A percentile compares a stretch with the other conserved stretches of the same genome.
Evolutionary conservation across 2,113 vertebrate species (phyloP).

Genomic region (Ameiurus melas): DNA sequence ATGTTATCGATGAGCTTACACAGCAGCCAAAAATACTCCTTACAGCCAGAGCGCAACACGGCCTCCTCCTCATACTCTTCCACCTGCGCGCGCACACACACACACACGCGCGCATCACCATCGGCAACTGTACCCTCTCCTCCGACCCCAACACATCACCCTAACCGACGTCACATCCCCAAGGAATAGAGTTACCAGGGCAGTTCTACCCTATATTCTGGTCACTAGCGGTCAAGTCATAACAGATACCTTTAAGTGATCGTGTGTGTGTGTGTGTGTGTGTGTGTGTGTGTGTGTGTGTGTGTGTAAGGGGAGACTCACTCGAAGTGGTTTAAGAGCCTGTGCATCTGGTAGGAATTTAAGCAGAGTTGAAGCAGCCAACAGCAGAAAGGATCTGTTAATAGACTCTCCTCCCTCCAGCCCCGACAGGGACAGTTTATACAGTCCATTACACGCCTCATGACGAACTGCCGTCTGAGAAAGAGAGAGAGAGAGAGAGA

Average conservation of each 20-base stretch:
- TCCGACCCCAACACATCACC: not conserved
- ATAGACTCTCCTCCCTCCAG: conserved; percentile 96
- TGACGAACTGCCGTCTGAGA: conserved; percentile 95
- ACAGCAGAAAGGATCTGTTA: conserved; percentile 93
- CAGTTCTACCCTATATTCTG: not conserved
- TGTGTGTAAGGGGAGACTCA: conserved; percentile 61
- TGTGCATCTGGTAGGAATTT: conserved; percentile 98
- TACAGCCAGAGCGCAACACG: conserved; percentile 89
- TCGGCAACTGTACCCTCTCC: not conserved
- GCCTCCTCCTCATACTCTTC: conserved; percentile 97
- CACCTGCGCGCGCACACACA: conserved; percentile 69
- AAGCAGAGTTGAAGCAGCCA: conserved; percentile 93
- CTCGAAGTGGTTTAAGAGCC: conserved; percentile 89
- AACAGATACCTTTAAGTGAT: not conserved
- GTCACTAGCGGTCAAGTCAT: not conserved
- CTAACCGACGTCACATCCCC: not conserved
- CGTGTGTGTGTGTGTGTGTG: not conserved
- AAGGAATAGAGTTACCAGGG: not conserved
- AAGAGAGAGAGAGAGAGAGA: not conserved
- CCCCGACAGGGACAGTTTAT: conserved; percentile 94
- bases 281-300: conserved; percentile 12
- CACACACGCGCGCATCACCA: not conserved
- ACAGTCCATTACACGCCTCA: conserved; percentile 95
- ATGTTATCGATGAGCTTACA: conserved; percentile 99
- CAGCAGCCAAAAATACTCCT: conserved; percentile 98